A percentile compares a stretch with the other conserved stretches of the same genome.
Evolutionary conservation across 2,113 vertebrate genomes (phyloP).

Genomic region (Isichthys henryi): DNA sequence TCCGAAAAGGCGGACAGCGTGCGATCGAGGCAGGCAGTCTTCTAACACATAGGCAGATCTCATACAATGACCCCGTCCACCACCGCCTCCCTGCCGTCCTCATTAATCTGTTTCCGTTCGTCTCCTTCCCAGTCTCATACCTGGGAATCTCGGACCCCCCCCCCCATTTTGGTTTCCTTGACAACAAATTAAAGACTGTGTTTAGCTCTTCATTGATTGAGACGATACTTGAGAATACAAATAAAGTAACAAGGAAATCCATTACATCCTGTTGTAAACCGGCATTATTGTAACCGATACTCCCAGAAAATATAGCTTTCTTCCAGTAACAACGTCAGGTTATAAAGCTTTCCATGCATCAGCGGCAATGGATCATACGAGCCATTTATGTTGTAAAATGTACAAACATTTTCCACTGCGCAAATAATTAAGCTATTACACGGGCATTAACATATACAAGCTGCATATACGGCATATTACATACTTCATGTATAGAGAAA

Average conservation of each 20-base stretch:
- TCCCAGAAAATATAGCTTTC: background rate
- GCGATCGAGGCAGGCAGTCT: background rate
- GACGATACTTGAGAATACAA: background rate
- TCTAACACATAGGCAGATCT: constrained; percentile 13
- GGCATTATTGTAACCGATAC: background rate
- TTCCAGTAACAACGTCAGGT: background rate
- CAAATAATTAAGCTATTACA: background rate
- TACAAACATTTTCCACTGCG: background rate
- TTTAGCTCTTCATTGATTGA: constrained; percentile 1
- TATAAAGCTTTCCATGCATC: background rate
- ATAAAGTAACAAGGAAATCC: background rate
- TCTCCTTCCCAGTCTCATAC: constrained; percentile 3
- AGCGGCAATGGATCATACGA: background rate
- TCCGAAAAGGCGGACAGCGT: background rate
- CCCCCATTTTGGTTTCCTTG: constrained; percentile 52
- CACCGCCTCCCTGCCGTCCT: background rate
- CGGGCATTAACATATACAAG: background rate
- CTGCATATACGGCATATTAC: background rate
- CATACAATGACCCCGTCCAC: constrained; percentile 5
- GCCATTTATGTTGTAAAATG: background rate
- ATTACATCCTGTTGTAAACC: background rate
- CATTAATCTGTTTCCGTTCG: constrained; percentile 14
- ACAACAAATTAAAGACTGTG: constrained; percentile 46
- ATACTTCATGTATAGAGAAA: background rate
- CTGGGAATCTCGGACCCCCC: background rate